Base-by-base conservation (phyloP, 2,888 invertebrate genomes). In the Campoplex capitator region DNA sequence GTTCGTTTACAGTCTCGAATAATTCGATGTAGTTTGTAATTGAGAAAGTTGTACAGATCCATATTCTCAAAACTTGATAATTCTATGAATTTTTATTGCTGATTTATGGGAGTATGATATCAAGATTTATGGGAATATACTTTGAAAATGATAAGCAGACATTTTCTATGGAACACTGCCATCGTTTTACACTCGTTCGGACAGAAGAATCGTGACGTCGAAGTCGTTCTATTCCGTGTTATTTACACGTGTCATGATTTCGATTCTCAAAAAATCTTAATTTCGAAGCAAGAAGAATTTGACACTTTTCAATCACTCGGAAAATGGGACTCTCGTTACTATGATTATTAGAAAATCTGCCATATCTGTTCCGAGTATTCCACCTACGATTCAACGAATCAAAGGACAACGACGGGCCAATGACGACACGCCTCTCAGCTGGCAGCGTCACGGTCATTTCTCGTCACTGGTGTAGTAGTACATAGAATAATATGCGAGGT, bases 361-460 rank as follows among this genome's bases (percentile, higher is more conserved):
- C 65, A 75, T 38, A 80, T 32, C 28, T 67, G 71, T 65, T 42
- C 67, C 54, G 11, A 28, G 51, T 81, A 78, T 77, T 80, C 86
- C 89, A 86, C 88, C 85, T 88, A 88, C 88, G 86, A 68, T 71
- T 84, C 7, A 70, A 87, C 87, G 79, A 87, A 88, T 88, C 88
- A 88, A 82, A 82, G 83, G 85, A 68, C 83, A 82, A 86, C 78
- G 83, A 83, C 71, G 84, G 81, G 86, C 81, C 80, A 84, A 86
- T 89, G 89, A 89, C 88, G 90, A 88, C 58, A 56, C 28, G 54
- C 18, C 58, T 79, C 56, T 67, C 23, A 42, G 71, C 78, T 78
- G 54, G 83, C 76, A 84, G 71, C 80, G 82, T 82, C 84, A 56
- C 75, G 82, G 80, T 81, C 78, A 51, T 58, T 32, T 62, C 70